Evolutionary conservation across 30 jellyfish, hydroid and myxozoan species (phyloP).

Genomic region (Nemopilema nomurai): DNA sequence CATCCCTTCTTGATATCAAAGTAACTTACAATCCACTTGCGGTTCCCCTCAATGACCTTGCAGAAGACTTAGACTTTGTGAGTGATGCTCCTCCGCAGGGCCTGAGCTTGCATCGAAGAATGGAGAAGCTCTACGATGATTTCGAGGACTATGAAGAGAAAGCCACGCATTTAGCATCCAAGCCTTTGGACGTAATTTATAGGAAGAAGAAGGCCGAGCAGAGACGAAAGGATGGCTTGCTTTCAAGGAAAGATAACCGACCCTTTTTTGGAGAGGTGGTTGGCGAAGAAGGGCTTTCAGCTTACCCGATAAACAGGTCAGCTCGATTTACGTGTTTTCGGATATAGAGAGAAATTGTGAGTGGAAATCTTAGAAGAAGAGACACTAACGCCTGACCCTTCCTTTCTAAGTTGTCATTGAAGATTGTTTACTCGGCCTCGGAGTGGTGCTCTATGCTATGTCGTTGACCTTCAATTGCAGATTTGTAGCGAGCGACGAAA

Average conservation of each 20-base stretch:
- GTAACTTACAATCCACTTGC: neutral
- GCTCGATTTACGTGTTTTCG: slow-evolving; percentile 14
- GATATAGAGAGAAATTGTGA: neutral
- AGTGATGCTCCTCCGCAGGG: neutral
- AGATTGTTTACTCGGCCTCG: neutral
- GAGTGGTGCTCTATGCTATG: neutral
- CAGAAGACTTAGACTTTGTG: neutral
- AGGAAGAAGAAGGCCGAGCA: neutral
- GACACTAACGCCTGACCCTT: neutral
- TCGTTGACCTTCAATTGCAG: neutral
- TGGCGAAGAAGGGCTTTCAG: neutral
- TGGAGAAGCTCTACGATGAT: neutral
- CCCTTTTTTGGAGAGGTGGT: slow-evolving; percentile 26
- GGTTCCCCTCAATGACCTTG: neutral
- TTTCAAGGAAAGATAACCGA: neutral
- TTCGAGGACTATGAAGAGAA: neutral
- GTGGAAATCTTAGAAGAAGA: neutral
- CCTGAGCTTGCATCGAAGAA: neutral
- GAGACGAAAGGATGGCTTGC: neutral
- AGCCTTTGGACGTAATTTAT: slow-evolving; percentile 14
- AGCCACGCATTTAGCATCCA: neutral
- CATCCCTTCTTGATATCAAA: neutral
- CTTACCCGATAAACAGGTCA: slow-evolving; percentile 15
- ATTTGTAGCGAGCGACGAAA: neutral
- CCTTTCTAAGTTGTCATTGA: neutral